Conservation (phyloP, 1,140 invertebrate species). For the Ceratina calcarata region DNA sequence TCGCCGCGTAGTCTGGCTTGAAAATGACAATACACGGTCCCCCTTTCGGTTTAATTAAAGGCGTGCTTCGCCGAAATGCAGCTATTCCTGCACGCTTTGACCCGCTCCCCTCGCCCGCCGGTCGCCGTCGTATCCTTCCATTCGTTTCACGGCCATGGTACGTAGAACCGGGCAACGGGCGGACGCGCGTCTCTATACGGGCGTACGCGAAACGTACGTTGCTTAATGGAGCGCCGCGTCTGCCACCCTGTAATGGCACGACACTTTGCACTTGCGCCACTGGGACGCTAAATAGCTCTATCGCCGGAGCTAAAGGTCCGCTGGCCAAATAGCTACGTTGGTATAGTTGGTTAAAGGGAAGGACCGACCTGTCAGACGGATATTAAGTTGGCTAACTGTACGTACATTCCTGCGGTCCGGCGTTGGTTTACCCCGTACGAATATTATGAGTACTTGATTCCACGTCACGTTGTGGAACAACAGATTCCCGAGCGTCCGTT, state of each 20-base stretch:
- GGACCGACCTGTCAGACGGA: constrained; percentile 21
- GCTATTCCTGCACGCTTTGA: constrained; percentile 35
- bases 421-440: constrained; percentile 11
- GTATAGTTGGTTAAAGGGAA: constrained; percentile 33
- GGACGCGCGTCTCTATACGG: constrained; percentile 28
- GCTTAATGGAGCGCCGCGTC: constrained; percentile 63
- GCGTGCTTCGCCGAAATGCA: constrained; percentile 59
- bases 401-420: not conserved
- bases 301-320: constrained; percentile 42
- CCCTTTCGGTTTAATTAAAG: constrained; percentile 71
- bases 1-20: constrained; percentile 28
- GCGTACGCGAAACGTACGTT: constrained; percentile 40
- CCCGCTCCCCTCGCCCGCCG: not conserved
- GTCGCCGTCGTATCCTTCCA: constrained; percentile 24
- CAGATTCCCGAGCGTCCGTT: not conserved
- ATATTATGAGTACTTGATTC: constrained; percentile 13
- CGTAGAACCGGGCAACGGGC: not conserved
- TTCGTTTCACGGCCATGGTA: constrained; percentile 41
- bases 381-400: not conserved
- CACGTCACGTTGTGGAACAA: not conserved
- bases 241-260: constrained; percentile 62
- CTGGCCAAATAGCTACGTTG: constrained; percentile 42
- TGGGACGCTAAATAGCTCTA: constrained; percentile 62
- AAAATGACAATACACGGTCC: constrained; percentile 69
- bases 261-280: constrained; percentile 62